These are phyloP conservation scores for Prolemur simus DNA, from an alignment of 2,113 vertebrate species.

Conservation along the genomic window DNA sequence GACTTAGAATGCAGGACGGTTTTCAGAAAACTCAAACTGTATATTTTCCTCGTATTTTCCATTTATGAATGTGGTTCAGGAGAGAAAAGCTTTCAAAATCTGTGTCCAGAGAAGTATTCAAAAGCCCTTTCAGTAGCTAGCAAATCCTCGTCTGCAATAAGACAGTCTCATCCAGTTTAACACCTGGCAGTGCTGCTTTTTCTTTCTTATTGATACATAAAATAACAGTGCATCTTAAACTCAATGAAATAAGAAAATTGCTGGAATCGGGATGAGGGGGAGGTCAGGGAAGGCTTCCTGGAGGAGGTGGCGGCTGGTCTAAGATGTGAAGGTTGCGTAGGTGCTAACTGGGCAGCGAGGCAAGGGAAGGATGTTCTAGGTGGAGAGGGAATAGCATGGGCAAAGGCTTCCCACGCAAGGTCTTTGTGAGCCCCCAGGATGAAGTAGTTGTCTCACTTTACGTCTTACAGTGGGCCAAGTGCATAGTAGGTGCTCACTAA, in stretches of 20 bases:
- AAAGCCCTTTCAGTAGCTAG: neutral
- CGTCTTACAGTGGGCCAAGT: neutral
- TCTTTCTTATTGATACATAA: neutral
- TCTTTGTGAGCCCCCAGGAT: neutral
- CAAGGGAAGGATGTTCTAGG: neutral
- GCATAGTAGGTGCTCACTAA: neutral
- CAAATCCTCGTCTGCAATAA: neutral
- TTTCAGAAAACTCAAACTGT: neutral
- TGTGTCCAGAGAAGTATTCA: neutral
- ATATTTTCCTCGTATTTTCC: neutral
- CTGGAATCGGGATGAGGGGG: neutral
- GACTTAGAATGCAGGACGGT: too few species aligned
- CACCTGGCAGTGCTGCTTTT: neutral
- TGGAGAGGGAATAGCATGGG: neutral
- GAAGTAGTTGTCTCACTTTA: neutral
- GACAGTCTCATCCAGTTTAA: neutral
- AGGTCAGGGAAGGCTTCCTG: neutral
- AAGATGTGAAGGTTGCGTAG: neutral
- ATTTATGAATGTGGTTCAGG: neutral
- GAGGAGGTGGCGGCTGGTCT: neutral
- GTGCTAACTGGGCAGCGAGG: neutral
- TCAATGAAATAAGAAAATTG: neutral
- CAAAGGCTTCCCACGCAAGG: neutral
- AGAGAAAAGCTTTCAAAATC: neutral
- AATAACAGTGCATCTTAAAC: neutral